Evolutionary conservation across 2,888 invertebrate genomes (phyloP).

Genomic region (Eulithis prunata): DNA sequence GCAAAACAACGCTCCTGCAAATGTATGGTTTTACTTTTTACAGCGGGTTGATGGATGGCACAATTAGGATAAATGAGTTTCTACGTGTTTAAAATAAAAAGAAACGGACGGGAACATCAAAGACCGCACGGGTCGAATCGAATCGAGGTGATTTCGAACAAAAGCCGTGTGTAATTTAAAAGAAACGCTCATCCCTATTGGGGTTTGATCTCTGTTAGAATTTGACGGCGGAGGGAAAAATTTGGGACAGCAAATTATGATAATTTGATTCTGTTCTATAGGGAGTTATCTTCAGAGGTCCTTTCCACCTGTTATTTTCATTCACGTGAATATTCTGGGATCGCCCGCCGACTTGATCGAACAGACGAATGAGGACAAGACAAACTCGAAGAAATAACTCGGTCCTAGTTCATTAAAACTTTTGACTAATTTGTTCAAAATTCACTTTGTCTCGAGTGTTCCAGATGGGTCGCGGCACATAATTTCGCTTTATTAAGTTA

Average conservation of each 20-base stretch:
- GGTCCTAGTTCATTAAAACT: slow-evolving; percentile 71
- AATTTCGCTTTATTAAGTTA: slow-evolving; percentile 79
- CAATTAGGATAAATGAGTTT: slow-evolving; percentile 57
- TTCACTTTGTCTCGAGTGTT: slow-evolving; percentile 75
- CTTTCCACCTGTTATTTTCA: slow-evolving; percentile 40
- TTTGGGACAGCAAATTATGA: slow-evolving; percentile 46
- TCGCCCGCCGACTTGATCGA: slow-evolving; percentile 35
- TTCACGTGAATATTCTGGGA: slow-evolving; percentile 35
- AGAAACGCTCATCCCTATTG: slow-evolving; percentile 43
- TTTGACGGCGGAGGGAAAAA: slow-evolving; percentile 39
- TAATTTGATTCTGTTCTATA: slow-evolving; percentile 43
- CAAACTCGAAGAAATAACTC: slow-evolving; percentile 54
- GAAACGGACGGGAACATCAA: slow-evolving; percentile 42
- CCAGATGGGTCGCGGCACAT: slow-evolving; percentile 76
- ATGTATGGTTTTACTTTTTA: slow-evolving; percentile 48
- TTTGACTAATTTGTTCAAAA: slow-evolving; percentile 78
- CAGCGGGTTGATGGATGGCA: slow-evolving; percentile 46
- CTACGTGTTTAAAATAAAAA: slow-evolving; percentile 50
- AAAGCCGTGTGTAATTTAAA: slow-evolving; percentile 58
- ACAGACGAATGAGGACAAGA: slow-evolving; percentile 47
- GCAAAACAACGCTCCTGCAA: slow-evolving; percentile 50
- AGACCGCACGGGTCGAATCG: slow-evolving; percentile 45
- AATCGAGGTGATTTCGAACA: slow-evolving; percentile 51
- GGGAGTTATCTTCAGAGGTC: slow-evolving; percentile 41
- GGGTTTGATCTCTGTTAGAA: slow-evolving; percentile 48